Percentiles rank a stretch among this genome's conserved stretches.
Evolutionary conservation across 2,113 vertebrate genomes (phyloP).

Genomic region (Sinocyclocheilus grahami): DNA sequence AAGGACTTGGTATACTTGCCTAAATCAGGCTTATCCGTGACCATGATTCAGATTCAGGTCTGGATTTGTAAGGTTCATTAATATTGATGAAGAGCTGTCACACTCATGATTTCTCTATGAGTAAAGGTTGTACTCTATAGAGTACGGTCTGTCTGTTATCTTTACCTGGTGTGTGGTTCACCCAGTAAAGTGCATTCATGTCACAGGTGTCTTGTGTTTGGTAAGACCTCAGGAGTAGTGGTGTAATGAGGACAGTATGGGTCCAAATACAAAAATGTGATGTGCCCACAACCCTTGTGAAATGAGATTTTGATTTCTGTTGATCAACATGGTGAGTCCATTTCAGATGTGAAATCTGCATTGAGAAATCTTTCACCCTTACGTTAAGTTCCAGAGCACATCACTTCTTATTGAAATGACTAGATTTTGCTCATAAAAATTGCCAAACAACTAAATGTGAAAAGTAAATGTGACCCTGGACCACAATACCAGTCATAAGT

Average conservation of each 20-base stretch:
- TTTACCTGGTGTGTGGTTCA: neutral
- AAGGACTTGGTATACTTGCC: neutral
- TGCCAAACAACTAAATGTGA: too few relatives aligned
- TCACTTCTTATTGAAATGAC: too few relatives aligned
- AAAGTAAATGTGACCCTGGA: too few relatives aligned
- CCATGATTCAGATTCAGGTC: neutral
- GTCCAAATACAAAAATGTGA: neutral
- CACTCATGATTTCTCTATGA: constrained; percentile 15
- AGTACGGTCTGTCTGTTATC: neutral
- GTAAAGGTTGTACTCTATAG: neutral
- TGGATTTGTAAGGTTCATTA: constrained; percentile 1
- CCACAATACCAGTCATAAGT: too few relatives aligned
- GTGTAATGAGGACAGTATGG: neutral
- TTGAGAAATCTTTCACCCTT: too few relatives aligned
- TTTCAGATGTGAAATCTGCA: too few relatives aligned
- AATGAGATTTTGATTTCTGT: too few relatives aligned
- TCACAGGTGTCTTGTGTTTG: neutral
- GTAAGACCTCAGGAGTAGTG: neutral
- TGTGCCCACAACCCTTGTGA: too few relatives aligned
- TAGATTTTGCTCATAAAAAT: too few relatives aligned
- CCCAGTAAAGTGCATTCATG: neutral
- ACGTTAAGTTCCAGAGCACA: too few relatives aligned
- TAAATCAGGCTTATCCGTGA: constrained; percentile 13
- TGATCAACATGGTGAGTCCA: too few relatives aligned
- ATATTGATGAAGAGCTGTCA: too few relatives aligned